Conservation (phyloP, 2,797 vertebrate species). For the Lacerta viridis region DNA sequence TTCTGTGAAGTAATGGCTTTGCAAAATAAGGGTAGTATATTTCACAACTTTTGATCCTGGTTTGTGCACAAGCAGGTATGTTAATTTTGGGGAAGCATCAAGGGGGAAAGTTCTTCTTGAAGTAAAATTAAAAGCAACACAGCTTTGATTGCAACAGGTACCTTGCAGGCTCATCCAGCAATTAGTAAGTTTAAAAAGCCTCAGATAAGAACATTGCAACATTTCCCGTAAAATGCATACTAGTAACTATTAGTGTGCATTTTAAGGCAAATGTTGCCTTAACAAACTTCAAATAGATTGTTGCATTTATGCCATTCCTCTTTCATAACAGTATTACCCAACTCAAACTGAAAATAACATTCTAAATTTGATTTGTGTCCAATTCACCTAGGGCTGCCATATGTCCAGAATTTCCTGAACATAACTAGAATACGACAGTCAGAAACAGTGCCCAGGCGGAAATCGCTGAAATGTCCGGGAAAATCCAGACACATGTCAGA, state of each 20-base stretch:
- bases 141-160: neutral
- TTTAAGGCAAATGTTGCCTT: too few species aligned
- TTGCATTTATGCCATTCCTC: conserved; percentile 27
- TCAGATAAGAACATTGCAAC: neutral
- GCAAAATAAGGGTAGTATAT: neutral
- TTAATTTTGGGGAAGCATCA: neutral
- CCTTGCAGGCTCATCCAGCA: neutral
- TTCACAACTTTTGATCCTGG: neutral
- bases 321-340: conserved; percentile 4
- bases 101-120: fast-evolving
- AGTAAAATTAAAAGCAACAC: neutral
- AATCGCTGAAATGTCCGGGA: too few species aligned
- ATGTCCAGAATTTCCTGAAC: too few species aligned
- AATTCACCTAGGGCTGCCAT: too few species aligned
- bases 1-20: neutral
- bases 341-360: conserved; percentile 25
- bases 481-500: too few species aligned
- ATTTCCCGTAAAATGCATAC: neutral
- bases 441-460: too few species aligned
- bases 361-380: neutral
- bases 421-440: too few species aligned
- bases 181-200: neutral
- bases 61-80: neutral
- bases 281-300: conserved; percentile 11
- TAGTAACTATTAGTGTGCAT: neutral